Evolutionary conservation across 2,888 invertebrate genomes (phyloP), one percentile per base, ranked within the genome.

Genomic region (Mythimna lalbum): DNA sequence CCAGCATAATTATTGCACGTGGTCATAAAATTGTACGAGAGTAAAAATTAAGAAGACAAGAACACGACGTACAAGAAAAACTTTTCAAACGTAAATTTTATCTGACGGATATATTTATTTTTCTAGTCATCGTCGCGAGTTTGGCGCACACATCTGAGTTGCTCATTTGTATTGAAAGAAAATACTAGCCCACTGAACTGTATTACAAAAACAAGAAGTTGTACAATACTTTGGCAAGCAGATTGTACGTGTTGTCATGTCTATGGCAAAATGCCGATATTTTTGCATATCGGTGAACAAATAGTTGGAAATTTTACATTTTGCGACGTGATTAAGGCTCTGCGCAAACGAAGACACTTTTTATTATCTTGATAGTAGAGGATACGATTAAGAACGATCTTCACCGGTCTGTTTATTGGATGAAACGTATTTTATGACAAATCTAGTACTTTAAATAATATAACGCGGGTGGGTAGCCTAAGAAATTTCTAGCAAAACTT

Each of bases 141-240:
- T 81, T 82, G 82, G 81, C 81, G 77, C 77, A 80, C 71, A 76
- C 76, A 77, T 79, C 73, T 70, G 67, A 73, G 69, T 78, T 66
- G 71, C 71, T 84, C 73, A 77, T 85, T 80, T 81, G 78, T 83
- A 76, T 77, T 81, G 85, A 82, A 82, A 83, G 81, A 83, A 84
- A 86, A 86, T 75, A 82, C 65, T 74, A 63, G 55, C 67, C 65
- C 60, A 65, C 49, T 73, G 63, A 73, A 79, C 75, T 66, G 43
- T 73, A 69, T 66, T 31, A 56, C 49, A 67, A 78, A 67, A 79
- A 71, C 67, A 80, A 77, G 60, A 73, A 66, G 64, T 83, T 78
- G 67, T 78, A 76, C 70, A 78, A 80, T 60, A 52, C 36, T 71
- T 85, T 82, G 84, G 80, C 84, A 78, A 36, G 43, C 59, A 50